A percentile compares a stretch with the other conserved stretches of the same genome.
These are phyloP conservation scores for Elegia similella DNA, from an alignment of 2,888 invertebrate genomes.

Conservation along the genomic window DNA sequence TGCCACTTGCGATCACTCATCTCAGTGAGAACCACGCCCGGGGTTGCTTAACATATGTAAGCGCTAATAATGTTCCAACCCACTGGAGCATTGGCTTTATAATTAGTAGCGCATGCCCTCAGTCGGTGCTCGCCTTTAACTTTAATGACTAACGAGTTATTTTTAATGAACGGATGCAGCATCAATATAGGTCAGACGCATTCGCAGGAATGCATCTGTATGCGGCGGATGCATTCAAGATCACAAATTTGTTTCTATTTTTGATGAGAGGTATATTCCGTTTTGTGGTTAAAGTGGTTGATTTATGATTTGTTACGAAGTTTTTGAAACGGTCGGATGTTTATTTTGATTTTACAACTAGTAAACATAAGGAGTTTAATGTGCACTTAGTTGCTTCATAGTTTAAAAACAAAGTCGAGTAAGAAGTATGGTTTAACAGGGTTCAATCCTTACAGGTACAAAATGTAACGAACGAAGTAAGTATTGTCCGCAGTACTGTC, in stretches of 20 bases:
- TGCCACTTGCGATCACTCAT: no score
- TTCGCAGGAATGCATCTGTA: background rate
- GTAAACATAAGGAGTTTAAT: no score
- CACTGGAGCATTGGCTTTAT: no score
- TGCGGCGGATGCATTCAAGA: constrained; percentile 5
- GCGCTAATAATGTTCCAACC: no score
- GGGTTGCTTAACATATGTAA: no score
- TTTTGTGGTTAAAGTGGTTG: constrained; percentile 3
- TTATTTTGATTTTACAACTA: background rate
- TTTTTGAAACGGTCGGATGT: constrained; percentile 1
- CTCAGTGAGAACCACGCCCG: no score
- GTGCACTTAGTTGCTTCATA: no score
- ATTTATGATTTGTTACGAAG: constrained; percentile 5
- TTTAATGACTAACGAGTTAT: constrained; percentile 9
- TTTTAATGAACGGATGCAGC: constrained; percentile 12
- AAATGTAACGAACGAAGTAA: no score
- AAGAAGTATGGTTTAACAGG: no score
- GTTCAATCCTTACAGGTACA: no score
- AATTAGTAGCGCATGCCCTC: background rate
- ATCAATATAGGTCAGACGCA: background rate
- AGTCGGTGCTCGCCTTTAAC: background rate
- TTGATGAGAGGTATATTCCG: background rate
- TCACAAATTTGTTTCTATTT: background rate
- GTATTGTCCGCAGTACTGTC: no score
- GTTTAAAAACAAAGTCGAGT: no score